Base-by-base conservation (phyloP, 2,797 vertebrate genomes). In the Mus spretus region DNA sequence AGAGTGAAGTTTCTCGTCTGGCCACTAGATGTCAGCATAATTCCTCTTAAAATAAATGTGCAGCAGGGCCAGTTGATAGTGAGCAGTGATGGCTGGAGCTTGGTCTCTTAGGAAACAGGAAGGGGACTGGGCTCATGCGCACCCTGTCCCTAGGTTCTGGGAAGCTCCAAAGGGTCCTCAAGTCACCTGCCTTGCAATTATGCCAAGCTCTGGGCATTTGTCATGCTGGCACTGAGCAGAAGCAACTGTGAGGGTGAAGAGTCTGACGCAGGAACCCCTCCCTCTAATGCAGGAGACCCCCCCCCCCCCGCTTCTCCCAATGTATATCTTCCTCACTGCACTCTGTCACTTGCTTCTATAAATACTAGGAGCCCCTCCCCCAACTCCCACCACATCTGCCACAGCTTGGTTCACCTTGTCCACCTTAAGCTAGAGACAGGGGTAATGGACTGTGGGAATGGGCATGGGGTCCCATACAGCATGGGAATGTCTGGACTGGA, bases 1-100 rank as follows among this genome's bases (percentile, higher is more conserved):
- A 13, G 11, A 50, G 1, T 93, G 96, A 95, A 3, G 50, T 97
- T 96, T 97, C 96, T 77, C 40, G 3, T 3, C 1, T 20, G 34
- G 96, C 98, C 99, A 98, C 98, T 98, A 99, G 99, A 98, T 99
- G 99, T 98, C 98, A 98, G 98, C 88, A 98, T 97, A 98, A 97
- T 94, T 97, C 98, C 98, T 98, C 92, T 65, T 85, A 97, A 98
- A 97, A 97, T 93, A 97, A 97, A 96, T n/a, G 75, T 74, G 80
- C 44, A 0, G 37, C 0, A 1, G 24, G 75, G 11, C 24, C 26
- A 61, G n/a, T 70, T 53, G 24, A 1, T 0, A 47, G 57, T 20
- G n/a, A n/a, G 28, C 31, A 34, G n/a, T 31, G 4, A 4, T 1
- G 6, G 11, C 47, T 84, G 57, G 47, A 85, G 85, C 59, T 26